These are phyloP conservation scores for Parapristionchus giblindavisi DNA, from an alignment of 2,888 invertebrate genomes.

Conservation along the genomic window DNA sequence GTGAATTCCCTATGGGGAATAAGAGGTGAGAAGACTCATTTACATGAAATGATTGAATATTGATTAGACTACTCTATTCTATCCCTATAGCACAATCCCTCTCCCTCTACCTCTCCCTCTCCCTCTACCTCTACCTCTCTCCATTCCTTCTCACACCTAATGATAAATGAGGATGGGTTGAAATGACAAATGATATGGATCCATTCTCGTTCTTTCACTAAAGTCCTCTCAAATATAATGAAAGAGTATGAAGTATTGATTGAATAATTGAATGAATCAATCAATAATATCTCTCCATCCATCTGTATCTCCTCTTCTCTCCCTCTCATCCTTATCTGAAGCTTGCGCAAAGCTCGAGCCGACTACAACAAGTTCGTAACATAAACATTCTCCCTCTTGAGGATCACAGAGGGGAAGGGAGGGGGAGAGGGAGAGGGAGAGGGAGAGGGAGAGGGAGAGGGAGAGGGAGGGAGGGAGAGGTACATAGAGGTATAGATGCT, in stretches of 20 bases:
- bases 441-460: not conserved
- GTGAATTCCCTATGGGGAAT: too few relatives aligned
- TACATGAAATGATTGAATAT: too few relatives aligned
- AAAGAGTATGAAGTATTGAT: not conserved
- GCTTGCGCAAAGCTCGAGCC: conserved; percentile 23
- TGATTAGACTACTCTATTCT: not conserved
- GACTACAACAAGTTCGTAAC: conserved; percentile 30
- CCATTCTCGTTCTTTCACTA: not conserved
- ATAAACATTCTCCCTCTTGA: conserved; percentile 29
- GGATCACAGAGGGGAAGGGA: not conserved
- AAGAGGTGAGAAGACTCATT: too few relatives aligned
- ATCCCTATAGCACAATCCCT: conserved; percentile 19
- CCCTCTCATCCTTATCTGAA: not conserved
- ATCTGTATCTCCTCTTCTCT: not conserved
- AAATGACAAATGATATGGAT: conserved; percentile 11
- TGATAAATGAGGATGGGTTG: conserved; percentile 11
- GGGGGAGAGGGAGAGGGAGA: not conserved
- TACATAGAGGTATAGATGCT: too few relatives aligned
- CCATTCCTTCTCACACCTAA: conserved; percentile 18
- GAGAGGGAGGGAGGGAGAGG: too few relatives aligned
- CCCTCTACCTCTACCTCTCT: not conserved
- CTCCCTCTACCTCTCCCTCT: not conserved
- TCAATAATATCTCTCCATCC: not conserved
- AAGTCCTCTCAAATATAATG: not conserved
- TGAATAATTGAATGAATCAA: not conserved